Percentiles rank a stretch among this genome's conserved stretches.
Conservation (phyloP, 2,888 invertebrate genomes). For the Hydraecia micacea region DNA sequence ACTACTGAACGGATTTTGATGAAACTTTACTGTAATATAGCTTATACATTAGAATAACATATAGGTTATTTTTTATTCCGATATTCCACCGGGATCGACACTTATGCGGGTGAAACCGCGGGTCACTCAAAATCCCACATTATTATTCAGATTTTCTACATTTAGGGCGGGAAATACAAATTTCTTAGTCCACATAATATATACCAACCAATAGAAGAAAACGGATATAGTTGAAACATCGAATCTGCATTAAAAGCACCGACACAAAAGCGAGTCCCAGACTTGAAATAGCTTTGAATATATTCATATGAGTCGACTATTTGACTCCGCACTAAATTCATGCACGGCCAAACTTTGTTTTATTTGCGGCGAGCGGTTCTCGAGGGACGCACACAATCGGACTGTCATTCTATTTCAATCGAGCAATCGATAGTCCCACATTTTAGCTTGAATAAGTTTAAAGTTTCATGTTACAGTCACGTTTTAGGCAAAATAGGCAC, state of each 20-base stretch:
- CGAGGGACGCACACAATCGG: conserved; percentile 45
- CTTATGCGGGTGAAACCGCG: too few species aligned
- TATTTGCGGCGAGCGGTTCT: conserved; percentile 53
- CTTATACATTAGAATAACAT: too few species aligned
- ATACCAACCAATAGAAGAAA: too few species aligned
- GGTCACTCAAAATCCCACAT: background rate
- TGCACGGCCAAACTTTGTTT: conserved; percentile 55
- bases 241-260: conserved; percentile 32
- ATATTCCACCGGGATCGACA: too few species aligned
- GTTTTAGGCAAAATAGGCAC: background rate
- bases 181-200: background rate
- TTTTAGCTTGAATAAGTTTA: conserved; percentile 28
- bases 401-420: conserved; percentile 59
- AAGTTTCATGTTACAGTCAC: conserved; percentile 8
- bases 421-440: conserved; percentile 45
- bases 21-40: too few species aligned
- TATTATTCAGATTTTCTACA: background rate
- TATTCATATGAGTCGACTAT: conserved; percentile 54
- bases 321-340: conserved; percentile 59
- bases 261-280: conserved; percentile 19
- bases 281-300: conserved; percentile 50
- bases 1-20: too few species aligned
- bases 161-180: background rate
- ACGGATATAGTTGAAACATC: conserved; percentile 4
- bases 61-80: too few species aligned